Evolutionary conservation across 1,140 invertebrate genomes (phyloP).

Genomic region (Polypedilum vanderplanki): DNA sequence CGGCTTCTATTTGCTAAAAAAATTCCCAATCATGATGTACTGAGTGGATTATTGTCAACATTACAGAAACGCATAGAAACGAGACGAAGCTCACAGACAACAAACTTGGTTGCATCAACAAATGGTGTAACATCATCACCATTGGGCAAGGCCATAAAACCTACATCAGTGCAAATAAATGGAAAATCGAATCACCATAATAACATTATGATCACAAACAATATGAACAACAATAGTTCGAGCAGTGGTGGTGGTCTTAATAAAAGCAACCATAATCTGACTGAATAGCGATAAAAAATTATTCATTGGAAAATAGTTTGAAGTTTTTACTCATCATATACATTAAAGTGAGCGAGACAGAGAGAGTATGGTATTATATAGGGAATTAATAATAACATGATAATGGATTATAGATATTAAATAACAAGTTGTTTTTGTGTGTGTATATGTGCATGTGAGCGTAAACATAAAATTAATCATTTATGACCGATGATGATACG

Average conservation of each 20-base stretch:
- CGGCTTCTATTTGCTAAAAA: constrained; percentile 81
- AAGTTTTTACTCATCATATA: too few species aligned
- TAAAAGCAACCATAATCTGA: constrained; percentile 24
- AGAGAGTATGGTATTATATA: too few species aligned
- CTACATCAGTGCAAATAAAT: neutral
- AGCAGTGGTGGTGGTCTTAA: neutral
- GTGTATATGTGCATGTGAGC: too few species aligned
- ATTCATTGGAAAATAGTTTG: too few species aligned
- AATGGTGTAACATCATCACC: too few species aligned
- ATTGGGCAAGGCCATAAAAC: neutral
- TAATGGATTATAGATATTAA: too few species aligned
- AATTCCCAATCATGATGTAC: constrained; percentile 80
- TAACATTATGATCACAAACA: neutral
- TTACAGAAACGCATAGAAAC: constrained; percentile 72
- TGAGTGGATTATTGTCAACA: constrained; percentile 70
- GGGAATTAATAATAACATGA: too few species aligned
- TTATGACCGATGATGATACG: too few species aligned
- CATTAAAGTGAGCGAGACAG: too few species aligned
- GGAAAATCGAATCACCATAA: neutral
- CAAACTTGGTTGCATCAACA: constrained; percentile 30
- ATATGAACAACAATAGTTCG: constrained; percentile 21
- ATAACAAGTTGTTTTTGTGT: too few species aligned
- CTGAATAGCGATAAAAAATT: neutral
- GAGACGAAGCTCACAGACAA: constrained; percentile 38
- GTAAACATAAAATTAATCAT: too few species aligned